These are phyloP conservation scores for Caenorhabditis parvicauda DNA, from an alignment of 2,888 invertebrate species.

Conservation along the genomic window DNA sequence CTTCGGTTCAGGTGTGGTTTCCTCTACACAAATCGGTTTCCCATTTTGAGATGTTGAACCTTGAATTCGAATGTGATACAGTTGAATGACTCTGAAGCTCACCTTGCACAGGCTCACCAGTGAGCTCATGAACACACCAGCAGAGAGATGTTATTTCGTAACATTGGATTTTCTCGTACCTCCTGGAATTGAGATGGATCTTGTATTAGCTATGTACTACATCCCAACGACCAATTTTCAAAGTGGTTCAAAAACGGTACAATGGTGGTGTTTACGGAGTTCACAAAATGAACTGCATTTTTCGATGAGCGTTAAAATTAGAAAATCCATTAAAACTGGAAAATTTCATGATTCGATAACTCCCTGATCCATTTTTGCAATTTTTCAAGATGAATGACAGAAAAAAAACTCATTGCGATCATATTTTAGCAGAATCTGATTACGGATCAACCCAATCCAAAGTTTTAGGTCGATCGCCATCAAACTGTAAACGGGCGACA, in stretches of 20 bases:
- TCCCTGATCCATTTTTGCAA: too few species aligned
- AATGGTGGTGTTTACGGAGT: too few species aligned
- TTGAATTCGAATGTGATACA: not conserved
- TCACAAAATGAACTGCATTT: slow-evolving; percentile 19
- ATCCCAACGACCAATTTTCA: not conserved
- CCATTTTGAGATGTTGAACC: slow-evolving; percentile 24
- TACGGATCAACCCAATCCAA: too few species aligned
- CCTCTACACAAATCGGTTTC: slow-evolving; percentile 25
- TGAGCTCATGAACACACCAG: slow-evolving; percentile 88
- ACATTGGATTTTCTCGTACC: slow-evolving; percentile 79
- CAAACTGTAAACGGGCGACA: too few species aligned
- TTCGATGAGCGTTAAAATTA: slow-evolving; percentile 23
- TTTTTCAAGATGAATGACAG: too few species aligned
- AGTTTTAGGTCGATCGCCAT: too few species aligned
- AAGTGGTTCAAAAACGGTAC: not conserved
- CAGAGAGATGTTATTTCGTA: slow-evolving; percentile 74
- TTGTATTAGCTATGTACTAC: not conserved
- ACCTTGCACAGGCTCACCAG: slow-evolving; percentile 82
- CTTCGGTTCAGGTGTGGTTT: slow-evolving; percentile 7
- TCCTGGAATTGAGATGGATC: slow-evolving; percentile 67
- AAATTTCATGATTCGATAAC: not conserved
- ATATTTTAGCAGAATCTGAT: too few species aligned
- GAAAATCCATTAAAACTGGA: slow-evolving; percentile 21
- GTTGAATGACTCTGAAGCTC: slow-evolving; percentile 65
- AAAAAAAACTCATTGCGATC: too few species aligned